Percentiles rank a stretch among this genome's conserved stretches.
Evolutionary conservation across 2,113 vertebrate species (phyloP).

Genomic region (Clarias batrachus): DNA sequence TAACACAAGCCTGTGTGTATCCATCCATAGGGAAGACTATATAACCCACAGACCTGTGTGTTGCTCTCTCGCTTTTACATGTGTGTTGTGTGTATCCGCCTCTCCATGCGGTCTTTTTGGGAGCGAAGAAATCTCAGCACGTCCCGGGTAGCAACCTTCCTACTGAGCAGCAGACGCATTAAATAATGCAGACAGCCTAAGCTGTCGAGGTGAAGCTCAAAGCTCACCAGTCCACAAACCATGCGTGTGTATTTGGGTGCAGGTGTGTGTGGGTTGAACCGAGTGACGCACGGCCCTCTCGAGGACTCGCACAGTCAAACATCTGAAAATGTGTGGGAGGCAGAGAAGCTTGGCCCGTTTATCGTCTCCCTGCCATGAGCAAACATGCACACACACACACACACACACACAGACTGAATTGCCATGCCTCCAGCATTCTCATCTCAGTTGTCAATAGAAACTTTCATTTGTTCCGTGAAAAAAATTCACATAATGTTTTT

Average conservation of each 20-base stretch:
- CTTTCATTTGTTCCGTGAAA: neutral
- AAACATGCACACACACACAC: neutral
- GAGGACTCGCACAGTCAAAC: constrained; percentile 30
- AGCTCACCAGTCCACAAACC: constrained; percentile 13
- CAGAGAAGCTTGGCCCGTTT: constrained; percentile 26
- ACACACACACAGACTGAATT: neutral
- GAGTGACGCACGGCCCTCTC: constrained; percentile 39
- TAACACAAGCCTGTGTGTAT: constrained; percentile 4
- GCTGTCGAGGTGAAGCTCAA: constrained; percentile 13
- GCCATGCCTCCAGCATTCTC: constrained; percentile 17
- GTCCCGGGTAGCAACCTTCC: neutral
- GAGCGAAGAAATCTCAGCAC: neutral
- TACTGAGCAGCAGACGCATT: constrained; percentile 18
- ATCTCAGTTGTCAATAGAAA: constrained; percentile 6
- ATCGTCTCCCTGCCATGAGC: neutral
- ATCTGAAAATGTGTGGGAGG: constrained; percentile 48
- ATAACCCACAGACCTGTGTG: neutral
- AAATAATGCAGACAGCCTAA: constrained; percentile 39
- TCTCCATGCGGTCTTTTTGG: neutral
- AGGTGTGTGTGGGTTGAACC: constrained; percentile 29
- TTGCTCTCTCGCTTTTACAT: neutral
- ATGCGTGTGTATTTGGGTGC: constrained; percentile 48
- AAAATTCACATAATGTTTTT: neutral
- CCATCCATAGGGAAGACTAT: neutral
- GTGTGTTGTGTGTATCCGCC: neutral